Conservation (phyloP, 2,888 invertebrate genomes). For the Hypena proboscidalis region DNA sequence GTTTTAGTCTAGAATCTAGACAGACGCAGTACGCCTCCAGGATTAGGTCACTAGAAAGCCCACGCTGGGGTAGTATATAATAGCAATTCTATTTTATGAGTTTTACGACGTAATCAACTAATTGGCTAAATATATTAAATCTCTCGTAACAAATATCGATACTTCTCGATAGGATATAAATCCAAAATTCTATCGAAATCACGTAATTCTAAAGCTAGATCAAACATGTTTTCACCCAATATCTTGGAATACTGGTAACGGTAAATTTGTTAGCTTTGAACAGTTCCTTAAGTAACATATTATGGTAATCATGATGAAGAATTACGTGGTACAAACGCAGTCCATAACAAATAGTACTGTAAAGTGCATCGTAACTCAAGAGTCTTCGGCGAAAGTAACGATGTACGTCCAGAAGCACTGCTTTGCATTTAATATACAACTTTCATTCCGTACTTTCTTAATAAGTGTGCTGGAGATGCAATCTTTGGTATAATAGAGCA, state of each 20-base stretch:
- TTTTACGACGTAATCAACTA: slow-evolving; percentile 21
- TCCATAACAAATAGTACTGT: slow-evolving; percentile 45
- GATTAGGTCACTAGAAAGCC: slow-evolving; percentile 56
- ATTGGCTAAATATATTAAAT: slow-evolving; percentile 12
- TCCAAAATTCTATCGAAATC: not conserved
- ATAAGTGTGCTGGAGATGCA: slow-evolving; percentile 24
- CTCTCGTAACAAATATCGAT: not conserved
- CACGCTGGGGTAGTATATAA: slow-evolving; percentile 38
- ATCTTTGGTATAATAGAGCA: slow-evolving; percentile 35
- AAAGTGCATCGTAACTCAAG: slow-evolving; percentile 53
- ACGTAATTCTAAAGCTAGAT: not conserved
- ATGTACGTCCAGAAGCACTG: slow-evolving; percentile 29
- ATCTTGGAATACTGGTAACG: not conserved
- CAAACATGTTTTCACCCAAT: not conserved
- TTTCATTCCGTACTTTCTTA: slow-evolving; percentile 48
- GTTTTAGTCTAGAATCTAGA: slow-evolving; percentile 46
- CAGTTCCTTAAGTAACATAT: slow-evolving; percentile 25
- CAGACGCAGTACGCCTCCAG: slow-evolving; percentile 55
- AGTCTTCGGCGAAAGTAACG: slow-evolving; percentile 44
- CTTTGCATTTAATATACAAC: slow-evolving; percentile 45
- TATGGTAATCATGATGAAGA: slow-evolving; percentile 45
- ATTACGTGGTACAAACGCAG: slow-evolving; percentile 39
- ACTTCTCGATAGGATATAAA: not conserved
- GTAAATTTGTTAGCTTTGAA: not conserved
- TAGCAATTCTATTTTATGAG: slow-evolving; percentile 20